Conservation (phyloP, 2,797 vertebrate species). For the Natrix natrix region DNA sequence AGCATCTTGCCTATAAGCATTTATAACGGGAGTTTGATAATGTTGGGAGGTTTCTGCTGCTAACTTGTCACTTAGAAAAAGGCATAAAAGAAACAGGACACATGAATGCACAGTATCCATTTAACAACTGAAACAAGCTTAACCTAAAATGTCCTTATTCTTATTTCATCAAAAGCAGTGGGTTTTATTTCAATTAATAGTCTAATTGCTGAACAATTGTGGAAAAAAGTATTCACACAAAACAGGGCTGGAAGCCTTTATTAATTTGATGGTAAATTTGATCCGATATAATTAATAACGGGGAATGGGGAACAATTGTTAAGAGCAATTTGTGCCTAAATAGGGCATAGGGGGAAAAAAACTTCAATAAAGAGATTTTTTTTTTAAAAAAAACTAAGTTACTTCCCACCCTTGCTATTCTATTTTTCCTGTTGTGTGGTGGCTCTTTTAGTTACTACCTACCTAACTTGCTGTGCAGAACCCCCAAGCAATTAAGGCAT, state of each 20-base stretch:
- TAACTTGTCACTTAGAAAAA: conserved; percentile 24
- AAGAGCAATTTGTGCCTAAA: background rate
- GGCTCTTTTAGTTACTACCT: background rate
- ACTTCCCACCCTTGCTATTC: background rate
- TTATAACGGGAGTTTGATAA: conserved; percentile 39
- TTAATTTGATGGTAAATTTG: background rate
- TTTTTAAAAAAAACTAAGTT: background rate
- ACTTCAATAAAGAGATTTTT: background rate
- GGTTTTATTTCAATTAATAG: conserved; percentile 46
- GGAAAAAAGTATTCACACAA: background rate
- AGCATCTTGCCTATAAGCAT: conserved; percentile 4
- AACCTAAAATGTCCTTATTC: conserved; percentile 21
- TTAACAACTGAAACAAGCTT: conserved; percentile 7
- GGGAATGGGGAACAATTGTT: background rate
- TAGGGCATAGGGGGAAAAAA: background rate
- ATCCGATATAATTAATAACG: conserved; percentile 37
- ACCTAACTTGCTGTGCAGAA: background rate
- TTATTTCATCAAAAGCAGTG: conserved; percentile 39
- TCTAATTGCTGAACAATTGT: conserved; percentile 8
- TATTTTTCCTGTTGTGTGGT: background rate
- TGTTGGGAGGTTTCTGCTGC: background rate
- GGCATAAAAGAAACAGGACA: conserved; percentile 1
- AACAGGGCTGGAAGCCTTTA: background rate
- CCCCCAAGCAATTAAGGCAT: background rate
- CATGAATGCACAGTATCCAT: conserved; percentile 21